Conservation (phyloP, 2,888 invertebrate species). For the Ophion ellenae region DNA sequence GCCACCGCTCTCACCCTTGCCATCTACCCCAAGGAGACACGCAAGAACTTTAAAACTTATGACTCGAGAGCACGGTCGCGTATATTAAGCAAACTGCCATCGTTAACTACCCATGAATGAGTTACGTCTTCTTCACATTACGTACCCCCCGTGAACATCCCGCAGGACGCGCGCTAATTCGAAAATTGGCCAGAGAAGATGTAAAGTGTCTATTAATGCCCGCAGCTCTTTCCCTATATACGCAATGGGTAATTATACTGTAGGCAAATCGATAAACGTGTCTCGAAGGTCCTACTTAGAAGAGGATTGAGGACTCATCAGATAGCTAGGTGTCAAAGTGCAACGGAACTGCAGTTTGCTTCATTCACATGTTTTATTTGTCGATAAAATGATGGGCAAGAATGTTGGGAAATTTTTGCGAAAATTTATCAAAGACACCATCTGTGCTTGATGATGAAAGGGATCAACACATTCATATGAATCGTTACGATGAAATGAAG, state of each 20-base stretch:
- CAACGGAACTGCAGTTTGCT: no score
- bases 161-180: conserved; percentile 76
- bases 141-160: conserved; percentile 53
- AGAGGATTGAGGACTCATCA: background rate
- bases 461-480: background rate
- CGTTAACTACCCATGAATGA: conserved; percentile 84
- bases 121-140: conserved; percentile 73
- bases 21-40: conserved; percentile 52
- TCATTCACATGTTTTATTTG: no score
- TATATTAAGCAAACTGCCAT: conserved; percentile 76
- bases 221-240: conserved; percentile 44
- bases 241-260: background rate
- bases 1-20: conserved; percentile 52
- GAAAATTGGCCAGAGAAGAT: conserved; percentile 76
- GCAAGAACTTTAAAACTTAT: conserved; percentile 79
- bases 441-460: background rate
- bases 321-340: background rate
- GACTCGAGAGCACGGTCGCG: conserved; percentile 73
- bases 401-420: background rate
- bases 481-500: background rate
- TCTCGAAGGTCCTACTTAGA: background rate
- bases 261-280: background rate
- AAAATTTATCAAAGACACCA: background rate
- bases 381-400: background rate
- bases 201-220: conserved; percentile 76